Conservation (phyloP, 2,113 vertebrate genomes). For the Rallus limicola region DNA sequence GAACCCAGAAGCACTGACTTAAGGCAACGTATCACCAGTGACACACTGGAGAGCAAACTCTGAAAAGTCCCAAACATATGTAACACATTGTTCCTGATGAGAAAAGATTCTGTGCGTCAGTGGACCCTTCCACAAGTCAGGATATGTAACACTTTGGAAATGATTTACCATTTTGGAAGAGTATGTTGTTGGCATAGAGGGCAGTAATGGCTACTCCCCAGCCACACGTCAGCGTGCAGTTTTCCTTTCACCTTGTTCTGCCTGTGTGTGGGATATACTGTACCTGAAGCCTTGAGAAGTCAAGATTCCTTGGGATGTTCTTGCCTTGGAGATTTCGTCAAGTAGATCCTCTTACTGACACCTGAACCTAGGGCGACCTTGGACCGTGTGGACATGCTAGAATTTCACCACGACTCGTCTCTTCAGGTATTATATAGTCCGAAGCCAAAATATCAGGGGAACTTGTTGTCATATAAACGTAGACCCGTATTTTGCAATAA, state of each 20-base stretch:
- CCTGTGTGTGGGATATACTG: background rate
- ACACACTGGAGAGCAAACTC: background rate
- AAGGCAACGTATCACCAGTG: background rate
- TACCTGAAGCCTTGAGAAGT: background rate
- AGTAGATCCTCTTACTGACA: constrained; percentile 62
- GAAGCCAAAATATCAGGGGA: constrained; percentile 25
- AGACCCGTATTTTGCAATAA: background rate
- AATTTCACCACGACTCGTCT: constrained; percentile 51
- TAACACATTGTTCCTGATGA: background rate
- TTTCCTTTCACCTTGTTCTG: background rate
- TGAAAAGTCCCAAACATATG: background rate
- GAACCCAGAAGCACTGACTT: background rate
- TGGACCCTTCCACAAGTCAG: background rate
- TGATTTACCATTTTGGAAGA: background rate
- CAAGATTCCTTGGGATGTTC: constrained; percentile 63
- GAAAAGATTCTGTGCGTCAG: background rate
- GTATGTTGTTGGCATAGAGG: background rate
- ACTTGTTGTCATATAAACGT: background rate
- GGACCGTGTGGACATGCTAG: background rate
- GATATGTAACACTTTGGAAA: background rate
- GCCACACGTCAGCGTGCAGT: accelerated
- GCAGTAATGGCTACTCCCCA: background rate
- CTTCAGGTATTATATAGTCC: constrained; percentile 2
- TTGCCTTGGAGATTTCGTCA: constrained; percentile 57
- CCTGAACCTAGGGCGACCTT: constrained; percentile 42